phyloP scores from a whole-genome alignment of 2,113 vertebrate genomes.

The Aix galericulata region DNA sequence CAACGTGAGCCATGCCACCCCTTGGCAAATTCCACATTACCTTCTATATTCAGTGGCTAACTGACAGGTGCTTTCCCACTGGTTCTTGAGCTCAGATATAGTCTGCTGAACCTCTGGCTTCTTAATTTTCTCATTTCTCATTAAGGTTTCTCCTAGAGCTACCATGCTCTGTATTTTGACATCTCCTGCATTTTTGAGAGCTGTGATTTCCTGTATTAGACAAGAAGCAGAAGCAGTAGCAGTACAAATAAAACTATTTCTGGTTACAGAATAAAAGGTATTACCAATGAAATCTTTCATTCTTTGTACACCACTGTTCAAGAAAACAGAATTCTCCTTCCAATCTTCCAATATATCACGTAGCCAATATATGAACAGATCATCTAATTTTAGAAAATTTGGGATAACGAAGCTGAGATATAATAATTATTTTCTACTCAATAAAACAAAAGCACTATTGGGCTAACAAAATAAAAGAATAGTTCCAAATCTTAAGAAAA shows the following conservation, averaged over 20 bases:
- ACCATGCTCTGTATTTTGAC: conserved; percentile 65
- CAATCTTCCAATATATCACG: background rate
- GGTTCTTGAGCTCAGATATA: conserved; percentile 62
- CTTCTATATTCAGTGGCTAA: conserved; percentile 63
- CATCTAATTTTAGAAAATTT: background rate
- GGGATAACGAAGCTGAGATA: background rate
- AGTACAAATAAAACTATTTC: background rate
- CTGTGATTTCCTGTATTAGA: conserved; percentile 72
- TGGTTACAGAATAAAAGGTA: background rate
- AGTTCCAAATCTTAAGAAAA: background rate
- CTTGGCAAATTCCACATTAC: conserved; percentile 50
- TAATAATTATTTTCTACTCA: background rate
- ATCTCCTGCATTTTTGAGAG: conserved; percentile 69
- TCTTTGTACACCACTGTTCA: background rate
- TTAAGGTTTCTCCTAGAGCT: conserved; percentile 33
- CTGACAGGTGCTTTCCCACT: conserved; percentile 68
- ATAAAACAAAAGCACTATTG: background rate
- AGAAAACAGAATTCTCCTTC: background rate
- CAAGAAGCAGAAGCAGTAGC: background rate
- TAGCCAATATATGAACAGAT: background rate
- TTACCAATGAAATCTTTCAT: background rate
- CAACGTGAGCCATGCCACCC: background rate
- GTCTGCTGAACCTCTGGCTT: conserved; percentile 4
- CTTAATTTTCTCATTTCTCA: conserved; percentile 4
- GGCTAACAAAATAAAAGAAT: background rate